These are phyloP conservation scores for Lithobates pipiens DNA, from an alignment of 2,797 vertebrate species.

Conservation along the genomic window DNA sequence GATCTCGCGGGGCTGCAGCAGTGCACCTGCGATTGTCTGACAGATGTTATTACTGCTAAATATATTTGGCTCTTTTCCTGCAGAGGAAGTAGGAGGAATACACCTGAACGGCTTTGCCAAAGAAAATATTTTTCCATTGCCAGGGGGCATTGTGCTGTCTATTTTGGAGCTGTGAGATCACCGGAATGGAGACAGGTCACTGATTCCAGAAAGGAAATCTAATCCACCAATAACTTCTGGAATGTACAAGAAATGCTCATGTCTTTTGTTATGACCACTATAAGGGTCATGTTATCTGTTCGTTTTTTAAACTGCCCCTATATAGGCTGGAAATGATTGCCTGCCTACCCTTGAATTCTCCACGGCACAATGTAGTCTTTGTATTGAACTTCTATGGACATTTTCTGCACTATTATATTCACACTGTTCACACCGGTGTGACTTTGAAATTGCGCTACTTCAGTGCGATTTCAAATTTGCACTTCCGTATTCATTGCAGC, in stretches of 20 bases:
- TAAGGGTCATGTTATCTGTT: not conserved
- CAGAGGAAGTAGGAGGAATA: slow-evolving; percentile 53
- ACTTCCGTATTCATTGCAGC: no score
- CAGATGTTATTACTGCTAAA: slow-evolving; percentile 60
- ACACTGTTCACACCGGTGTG: no score
- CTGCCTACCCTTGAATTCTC: not conserved
- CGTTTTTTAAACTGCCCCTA: not conserved
- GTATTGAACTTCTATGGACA: no score
- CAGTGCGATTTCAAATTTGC: no score
- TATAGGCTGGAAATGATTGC: no score
- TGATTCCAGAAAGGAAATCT: slow-evolving; percentile 34
- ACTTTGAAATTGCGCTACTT: no score
- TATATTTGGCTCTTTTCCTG: slow-evolving; percentile 45
- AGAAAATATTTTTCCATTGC: slow-evolving; percentile 57
- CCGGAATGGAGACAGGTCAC: slow-evolving; percentile 43
- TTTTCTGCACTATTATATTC: no score
- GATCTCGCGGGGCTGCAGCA: slow-evolving; percentile 27
- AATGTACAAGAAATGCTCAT: slow-evolving; percentile 33
- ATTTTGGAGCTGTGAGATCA: slow-evolving; percentile 33
- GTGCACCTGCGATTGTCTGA: slow-evolving; percentile 55
- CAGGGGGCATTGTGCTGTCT: slow-evolving; percentile 56
- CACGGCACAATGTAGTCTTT: not conserved
- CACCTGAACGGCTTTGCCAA: slow-evolving; percentile 52
- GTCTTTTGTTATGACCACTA: not conserved
- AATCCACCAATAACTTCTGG: slow-evolving; percentile 31